Evolutionary conservation across 2,888 invertebrate genomes (phyloP), one percentile per base, ranked within the genome.

Genomic region (Cacoxenus indagator): DNA sequence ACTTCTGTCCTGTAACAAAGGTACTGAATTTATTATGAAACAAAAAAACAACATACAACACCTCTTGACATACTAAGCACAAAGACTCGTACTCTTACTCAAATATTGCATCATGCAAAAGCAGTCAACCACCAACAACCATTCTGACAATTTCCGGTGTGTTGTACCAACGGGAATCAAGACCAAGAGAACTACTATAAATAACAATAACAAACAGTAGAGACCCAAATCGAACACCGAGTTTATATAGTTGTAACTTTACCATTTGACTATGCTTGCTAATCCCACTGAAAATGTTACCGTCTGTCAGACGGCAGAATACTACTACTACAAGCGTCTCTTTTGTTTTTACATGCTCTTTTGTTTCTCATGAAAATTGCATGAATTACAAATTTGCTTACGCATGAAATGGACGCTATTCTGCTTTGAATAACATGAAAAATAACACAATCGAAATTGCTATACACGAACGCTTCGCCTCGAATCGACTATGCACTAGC

Each of bases 351-450:
- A n/a, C 67, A 71, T 71, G 75, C 74, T 75, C 71, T 76, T 76
- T 79, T 83, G 82, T 83, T 82, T 83, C 77, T 76, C 80, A 80
- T 80, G 80, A 83, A 81, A 81, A 81, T 83, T 83, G 81, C 81
- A 83, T 81, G 83, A 81, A 78, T 81, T 81, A 83, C 82, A 83
- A 82, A 81, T 82, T 81, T 79, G 75, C 75, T 70, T 82, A 79
- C 83, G 80, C 80, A 83, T 80, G 83, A 76, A 83, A 79, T 81
- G 76, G 72, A 81, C 78, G n/a, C n/a, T n/a, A n/a, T n/a, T 19
- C 9, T 11, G 51, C 51, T 22, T 51, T 19, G 22, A 51, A 51
- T 51, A 22, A 19, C 51, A 51, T 51, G 51, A 22, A 51, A 51
- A 51, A 51, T 22, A 67, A 24, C 4, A 45, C 43, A 57, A 29